Percentiles rank a stretch among this genome's conserved stretches.
Conservation (phyloP, 2,888 invertebrate species). For the Latheticus oryzae region DNA sequence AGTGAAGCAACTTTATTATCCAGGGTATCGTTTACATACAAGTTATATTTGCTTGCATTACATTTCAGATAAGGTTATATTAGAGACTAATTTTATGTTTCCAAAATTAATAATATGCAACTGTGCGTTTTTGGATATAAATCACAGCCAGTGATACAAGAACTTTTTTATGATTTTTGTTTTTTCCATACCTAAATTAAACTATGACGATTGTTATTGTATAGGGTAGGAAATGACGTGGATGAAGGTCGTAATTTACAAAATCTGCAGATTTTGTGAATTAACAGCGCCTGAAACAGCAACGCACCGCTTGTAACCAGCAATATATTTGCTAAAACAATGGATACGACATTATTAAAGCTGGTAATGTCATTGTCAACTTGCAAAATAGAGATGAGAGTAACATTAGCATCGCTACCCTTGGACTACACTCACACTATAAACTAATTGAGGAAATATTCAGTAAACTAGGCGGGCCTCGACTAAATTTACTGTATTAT, state of each 20-base stretch:
- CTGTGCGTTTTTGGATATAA: no score
- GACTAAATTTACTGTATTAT: conserved; percentile 33
- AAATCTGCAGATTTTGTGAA: conserved; percentile 39
- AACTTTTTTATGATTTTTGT: no score
- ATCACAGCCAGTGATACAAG: no score
- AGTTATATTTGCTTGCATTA: no score
- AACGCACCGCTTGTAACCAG: conserved; percentile 42
- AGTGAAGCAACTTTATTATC: no score
- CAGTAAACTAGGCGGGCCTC: conserved; percentile 23
- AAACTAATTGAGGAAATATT: conserved; percentile 43
- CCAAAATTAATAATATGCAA: no score
- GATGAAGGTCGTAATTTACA: conserved; percentile 31
- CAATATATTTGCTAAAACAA: conserved; percentile 45
- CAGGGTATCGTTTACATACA: no score
- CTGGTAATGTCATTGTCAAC: conserved; percentile 46
- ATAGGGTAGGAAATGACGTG: conserved; percentile 26
- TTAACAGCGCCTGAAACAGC: conserved; percentile 42
- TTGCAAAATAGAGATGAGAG: conserved; percentile 44
- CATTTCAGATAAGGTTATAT: no score
- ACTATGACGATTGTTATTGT: conserved; percentile 20
- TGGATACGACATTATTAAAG: conserved; percentile 46
- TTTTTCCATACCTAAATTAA: no score
- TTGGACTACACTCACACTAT: conserved; percentile 37
- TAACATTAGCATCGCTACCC: conserved; percentile 39
- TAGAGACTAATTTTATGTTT: no score